Conservation (phyloP, 2,797 vertebrate species). For the Sitta carolinensis region DNA sequence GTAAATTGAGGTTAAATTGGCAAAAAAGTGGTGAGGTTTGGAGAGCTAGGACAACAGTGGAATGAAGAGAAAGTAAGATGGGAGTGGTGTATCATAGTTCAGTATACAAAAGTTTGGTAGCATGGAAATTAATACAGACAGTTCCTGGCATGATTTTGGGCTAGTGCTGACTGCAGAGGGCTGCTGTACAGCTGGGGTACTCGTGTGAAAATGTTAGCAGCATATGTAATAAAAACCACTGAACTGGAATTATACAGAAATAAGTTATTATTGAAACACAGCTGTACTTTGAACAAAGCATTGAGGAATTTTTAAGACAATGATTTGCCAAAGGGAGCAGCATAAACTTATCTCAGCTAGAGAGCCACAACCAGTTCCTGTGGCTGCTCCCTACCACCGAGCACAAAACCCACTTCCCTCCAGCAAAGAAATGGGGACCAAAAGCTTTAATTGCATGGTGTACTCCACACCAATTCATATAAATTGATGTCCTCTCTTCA, state of each 20-base stretch:
- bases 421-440: background rate
- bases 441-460: background rate
- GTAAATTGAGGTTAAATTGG: background rate
- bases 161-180: background rate
- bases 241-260: slow-evolving; percentile 41
- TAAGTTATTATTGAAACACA: slow-evolving; percentile 60
- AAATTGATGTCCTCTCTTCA: background rate
- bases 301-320: slow-evolving; percentile 49
- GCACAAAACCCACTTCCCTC: background rate
- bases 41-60: background rate
- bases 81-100: background rate
- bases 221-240: slow-evolving; percentile 39
- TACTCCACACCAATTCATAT: background rate
- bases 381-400: background rate
- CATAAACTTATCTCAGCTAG: slow-evolving; percentile 46
- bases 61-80: background rate
- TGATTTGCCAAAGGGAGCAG: slow-evolving; percentile 53
- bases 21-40: background rate
- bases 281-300: slow-evolving; percentile 44
- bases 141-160: slow-evolving; percentile 8
- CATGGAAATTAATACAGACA: background rate
- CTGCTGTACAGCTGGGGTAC: slow-evolving; percentile 24
- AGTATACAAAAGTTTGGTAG: background rate
- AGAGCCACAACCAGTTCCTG: slow-evolving; percentile 53
- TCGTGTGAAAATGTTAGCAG: slow-evolving; percentile 57